These are phyloP conservation scores for Autographa gamma DNA, from an alignment of 2,888 invertebrate genomes.

Conservation along the genomic window DNA sequence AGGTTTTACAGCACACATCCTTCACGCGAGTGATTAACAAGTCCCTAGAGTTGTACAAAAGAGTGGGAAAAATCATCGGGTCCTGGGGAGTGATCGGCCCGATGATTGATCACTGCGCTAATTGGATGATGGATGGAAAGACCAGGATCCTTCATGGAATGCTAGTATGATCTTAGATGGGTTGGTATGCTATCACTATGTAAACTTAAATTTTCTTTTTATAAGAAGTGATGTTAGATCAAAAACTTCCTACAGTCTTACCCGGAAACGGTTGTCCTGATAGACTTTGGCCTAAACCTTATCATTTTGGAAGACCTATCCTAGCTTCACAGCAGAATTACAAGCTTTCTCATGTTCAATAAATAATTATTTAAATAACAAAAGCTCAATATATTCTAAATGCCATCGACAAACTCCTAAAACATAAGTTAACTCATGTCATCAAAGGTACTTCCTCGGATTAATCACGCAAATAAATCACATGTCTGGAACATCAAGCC, in stretches of 20 bases:
- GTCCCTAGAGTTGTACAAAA: constrained; percentile 75
- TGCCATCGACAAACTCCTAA: background rate
- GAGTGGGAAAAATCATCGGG: constrained; percentile 84
- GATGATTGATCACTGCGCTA: constrained; percentile 93
- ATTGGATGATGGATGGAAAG: constrained; percentile 93
- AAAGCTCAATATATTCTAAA: too few species aligned
- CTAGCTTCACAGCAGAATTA: too few species aligned
- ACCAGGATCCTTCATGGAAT: constrained; percentile 37
- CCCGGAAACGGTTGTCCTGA: too few species aligned
- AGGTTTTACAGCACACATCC: constrained; percentile 64
- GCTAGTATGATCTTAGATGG: constrained; percentile 28
- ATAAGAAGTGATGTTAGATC: background rate
- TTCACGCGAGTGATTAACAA: constrained; percentile 84
- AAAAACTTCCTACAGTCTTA: too few species aligned
- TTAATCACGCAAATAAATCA: constrained; percentile 3
- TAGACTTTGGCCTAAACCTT: too few species aligned
- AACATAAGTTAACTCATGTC: background rate
- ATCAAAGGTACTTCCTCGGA: background rate
- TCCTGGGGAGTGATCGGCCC: constrained; percentile 86
- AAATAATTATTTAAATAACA: too few species aligned
- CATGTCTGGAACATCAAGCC: background rate
- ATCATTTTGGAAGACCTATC: too few species aligned
- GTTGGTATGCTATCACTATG: background rate
- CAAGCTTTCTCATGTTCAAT: too few species aligned
- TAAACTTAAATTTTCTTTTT: background rate